Evolutionary conservation across 2,888 invertebrate species (phyloP), one percentile per base, ranked within the genome.

Genomic region (Graphium colonna): DNA sequence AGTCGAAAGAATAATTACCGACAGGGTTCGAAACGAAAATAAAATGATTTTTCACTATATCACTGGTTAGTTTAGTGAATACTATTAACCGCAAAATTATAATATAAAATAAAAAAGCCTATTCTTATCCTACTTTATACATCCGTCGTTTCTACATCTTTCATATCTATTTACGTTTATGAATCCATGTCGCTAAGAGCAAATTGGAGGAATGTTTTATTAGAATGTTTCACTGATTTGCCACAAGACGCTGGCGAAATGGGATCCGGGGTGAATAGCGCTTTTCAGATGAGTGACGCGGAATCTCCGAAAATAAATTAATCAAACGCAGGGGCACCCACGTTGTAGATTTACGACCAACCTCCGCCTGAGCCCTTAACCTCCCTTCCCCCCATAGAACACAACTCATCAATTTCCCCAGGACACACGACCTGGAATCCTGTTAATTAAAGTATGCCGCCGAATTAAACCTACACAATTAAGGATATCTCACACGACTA

Each of bases 401-500:
- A 81, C 82, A 77, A 77, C 79, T 84, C 86, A 87, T 86, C 82
- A 84, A 86, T 86, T 85, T 79, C 74, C 75, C 73, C 65, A 79
- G 76, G 77, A 80, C 82, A 79, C 69, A 75, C 73, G 69, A 74
- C 77, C 82, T 69, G 77, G 79, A 81, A 79, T 79, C 72, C 74
- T 74, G 80, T 80, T 85, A 86, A 85, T 85, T 85, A 86, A 87
- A 87, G 81, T 82, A 81, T 82, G 75, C 77, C 73, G 63, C 75
- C 69, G 71, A 83, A 83, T 82, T 82, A 79, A 78, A 75, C 65
- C 65, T 60, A 69, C 64, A 63, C 68, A 68, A 67, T 67, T 59
- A 61, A 64, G 28, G 58, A 53, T 55, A 62, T 59, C 61, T 60
- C 62, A 58, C 64, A 62, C 60, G 58, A 55, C 51, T 16, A 33